Conservation (phyloP, 2,113 vertebrate species). For the Myotis lucifugus region DNA sequence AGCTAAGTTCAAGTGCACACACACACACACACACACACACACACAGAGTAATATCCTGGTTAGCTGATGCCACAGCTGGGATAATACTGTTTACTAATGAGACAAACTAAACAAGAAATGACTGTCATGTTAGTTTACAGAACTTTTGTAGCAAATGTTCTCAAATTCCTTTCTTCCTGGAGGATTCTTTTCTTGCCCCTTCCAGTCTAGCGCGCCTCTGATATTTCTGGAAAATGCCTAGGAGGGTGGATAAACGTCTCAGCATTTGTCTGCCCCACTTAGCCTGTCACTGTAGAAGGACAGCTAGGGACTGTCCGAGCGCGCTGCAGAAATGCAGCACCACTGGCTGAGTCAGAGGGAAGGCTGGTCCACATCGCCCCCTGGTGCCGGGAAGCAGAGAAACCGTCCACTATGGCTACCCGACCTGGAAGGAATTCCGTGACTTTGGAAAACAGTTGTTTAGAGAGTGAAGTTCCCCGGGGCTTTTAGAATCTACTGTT, state of each 20-base stretch:
- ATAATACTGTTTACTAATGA: background rate
- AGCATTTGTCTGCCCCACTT: background rate
- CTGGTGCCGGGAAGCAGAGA: background rate
- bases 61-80: background rate
- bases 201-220: background rate
- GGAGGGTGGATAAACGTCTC: background rate
- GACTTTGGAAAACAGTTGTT: background rate
- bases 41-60: background rate
- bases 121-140: background rate
- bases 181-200: background rate
- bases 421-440: background rate
- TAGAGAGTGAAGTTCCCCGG: background rate
- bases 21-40: background rate
- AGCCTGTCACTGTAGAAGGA: background rate
- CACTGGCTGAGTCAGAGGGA: fast-evolving
- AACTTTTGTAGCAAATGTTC: background rate
- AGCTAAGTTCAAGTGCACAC: background rate
- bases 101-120: background rate
- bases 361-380: background rate
- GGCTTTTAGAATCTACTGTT: slow-evolving; percentile 47
- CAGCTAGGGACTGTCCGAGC: background rate
- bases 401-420: background rate
- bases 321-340: background rate
- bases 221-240: background rate
- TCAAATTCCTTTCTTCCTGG: slow-evolving; percentile 32